Evolutionary conservation across 2,888 invertebrate species (phyloP).

Genomic region (Anarsia innoxiella): DNA sequence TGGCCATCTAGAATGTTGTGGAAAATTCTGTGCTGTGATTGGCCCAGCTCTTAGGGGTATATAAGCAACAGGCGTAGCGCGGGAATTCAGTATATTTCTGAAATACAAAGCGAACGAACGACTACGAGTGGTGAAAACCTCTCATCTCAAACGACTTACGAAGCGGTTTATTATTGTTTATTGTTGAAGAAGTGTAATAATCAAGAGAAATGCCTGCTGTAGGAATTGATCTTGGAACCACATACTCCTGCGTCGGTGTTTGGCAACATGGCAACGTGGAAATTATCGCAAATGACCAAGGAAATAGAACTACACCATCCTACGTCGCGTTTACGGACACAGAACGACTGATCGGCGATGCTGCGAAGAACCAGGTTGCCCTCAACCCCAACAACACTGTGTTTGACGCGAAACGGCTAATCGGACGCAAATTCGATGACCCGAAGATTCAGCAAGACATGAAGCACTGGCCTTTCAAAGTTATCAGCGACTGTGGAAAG

Average conservation of each 20-base stretch:
- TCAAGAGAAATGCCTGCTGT: constrained; percentile 33
- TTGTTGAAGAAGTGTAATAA: constrained; percentile 2
- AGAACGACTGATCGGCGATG: constrained; percentile 87
- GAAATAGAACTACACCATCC: constrained; percentile 90
- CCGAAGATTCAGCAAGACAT: constrained; percentile 81
- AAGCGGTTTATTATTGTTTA: constrained; percentile 1
- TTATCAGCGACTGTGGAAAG: constrained; percentile 71
- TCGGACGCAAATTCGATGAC: constrained; percentile 80
- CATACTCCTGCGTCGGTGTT: constrained; percentile 40
- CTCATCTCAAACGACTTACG: constrained; percentile 1
- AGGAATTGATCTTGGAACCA: constrained; percentile 47
- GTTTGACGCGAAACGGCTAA: constrained; percentile 80
- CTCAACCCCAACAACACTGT: constrained; percentile 91
- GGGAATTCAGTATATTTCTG: constrained; percentile 3
- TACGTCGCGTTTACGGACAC: constrained; percentile 91
- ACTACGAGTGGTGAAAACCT: constrained; percentile 7
- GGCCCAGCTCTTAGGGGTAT: constrained; percentile 4
- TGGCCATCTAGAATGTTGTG: constrained; percentile 3
- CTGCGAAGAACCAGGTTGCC: constrained; percentile 88
- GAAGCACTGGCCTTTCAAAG: constrained; percentile 84
- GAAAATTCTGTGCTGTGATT: constrained; percentile 4
- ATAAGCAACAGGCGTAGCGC: background rate
- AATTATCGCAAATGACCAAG: constrained; percentile 93
- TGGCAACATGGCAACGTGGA: constrained; percentile 86
- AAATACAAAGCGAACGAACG: constrained; percentile 3